phyloP scores from a whole-genome alignment of 1,140 invertebrate species.

The Pinna nobilis region DNA sequence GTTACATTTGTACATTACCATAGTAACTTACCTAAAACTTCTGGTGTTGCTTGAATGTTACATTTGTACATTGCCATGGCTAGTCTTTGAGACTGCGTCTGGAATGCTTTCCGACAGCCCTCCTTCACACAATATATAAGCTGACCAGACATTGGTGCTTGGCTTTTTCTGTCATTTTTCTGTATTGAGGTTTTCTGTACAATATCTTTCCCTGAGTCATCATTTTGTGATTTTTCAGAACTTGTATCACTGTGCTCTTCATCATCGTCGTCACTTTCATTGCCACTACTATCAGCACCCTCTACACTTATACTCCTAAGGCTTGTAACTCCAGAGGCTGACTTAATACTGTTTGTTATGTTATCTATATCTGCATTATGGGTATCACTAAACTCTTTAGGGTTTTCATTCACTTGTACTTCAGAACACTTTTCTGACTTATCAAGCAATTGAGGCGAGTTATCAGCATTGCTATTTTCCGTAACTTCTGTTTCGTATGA shows the following conservation, averaged over 20 bases:
- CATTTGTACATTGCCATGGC: conserved; percentile 98
- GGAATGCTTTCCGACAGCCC: conserved; percentile 90
- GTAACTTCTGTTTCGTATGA: conserved; percentile 7
- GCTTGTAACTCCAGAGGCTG: no score
- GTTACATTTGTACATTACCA: neutral
- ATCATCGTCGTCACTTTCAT: neutral
- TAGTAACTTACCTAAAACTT: conserved; percentile 86
- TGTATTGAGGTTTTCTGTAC: no score
- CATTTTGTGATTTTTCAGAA: neutral
- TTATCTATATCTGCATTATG: no score
- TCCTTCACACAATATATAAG: conserved; percentile 94
- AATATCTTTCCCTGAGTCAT: neutral
- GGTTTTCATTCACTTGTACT: no score
- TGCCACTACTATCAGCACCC: neutral
- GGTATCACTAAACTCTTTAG: no score
- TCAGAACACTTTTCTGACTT: no score
- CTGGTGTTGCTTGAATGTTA: conserved; percentile 91
- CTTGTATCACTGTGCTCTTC: neutral
- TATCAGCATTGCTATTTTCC: neutral
- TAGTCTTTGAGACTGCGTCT: conserved; percentile 90
- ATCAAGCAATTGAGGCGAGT: no score
- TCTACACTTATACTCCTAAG: neutral
- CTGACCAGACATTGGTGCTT: conserved; percentile 84
- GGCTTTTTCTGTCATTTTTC: conserved; percentile 41
- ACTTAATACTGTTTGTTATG: no score